Conservation (phyloP, 2,888 invertebrate species). For the Willowsia nigromaculata region DNA sequence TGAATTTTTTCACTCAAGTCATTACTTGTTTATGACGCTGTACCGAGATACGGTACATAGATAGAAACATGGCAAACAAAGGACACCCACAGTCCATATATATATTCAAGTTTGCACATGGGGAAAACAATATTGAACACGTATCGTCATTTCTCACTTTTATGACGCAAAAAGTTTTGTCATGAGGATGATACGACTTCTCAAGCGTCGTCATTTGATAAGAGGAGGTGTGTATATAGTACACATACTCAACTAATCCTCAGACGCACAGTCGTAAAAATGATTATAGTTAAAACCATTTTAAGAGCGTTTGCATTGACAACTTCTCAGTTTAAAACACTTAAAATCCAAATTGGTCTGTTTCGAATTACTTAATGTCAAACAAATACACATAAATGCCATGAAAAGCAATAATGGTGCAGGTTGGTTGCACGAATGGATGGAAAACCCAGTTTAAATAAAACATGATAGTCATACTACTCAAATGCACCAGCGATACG, state of each 20-base stretch:
- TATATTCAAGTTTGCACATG: neutral
- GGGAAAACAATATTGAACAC: neutral
- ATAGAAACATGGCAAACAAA: neutral
- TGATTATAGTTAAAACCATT: constrained; percentile 19
- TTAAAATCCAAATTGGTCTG: neutral
- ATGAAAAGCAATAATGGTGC: neutral
- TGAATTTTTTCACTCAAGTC: neutral
- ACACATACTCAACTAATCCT: neutral
- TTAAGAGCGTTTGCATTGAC: neutral
- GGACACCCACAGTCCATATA: constrained; percentile 28
- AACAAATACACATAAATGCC: constrained; percentile 5
- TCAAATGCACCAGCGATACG: neutral
- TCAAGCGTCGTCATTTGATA: neutral
- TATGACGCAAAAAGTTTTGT: neutral
- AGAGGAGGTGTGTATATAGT: neutral
- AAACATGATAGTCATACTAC: neutral
- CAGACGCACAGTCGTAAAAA: neutral
- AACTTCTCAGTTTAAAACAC: neutral
- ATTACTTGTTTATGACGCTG: neutral
- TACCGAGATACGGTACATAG: neutral
- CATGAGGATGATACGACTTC: neutral
- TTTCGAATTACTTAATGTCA: constrained; percentile 8
- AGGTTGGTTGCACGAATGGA: neutral
- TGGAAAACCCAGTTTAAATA: constrained; percentile 1
- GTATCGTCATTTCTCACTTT: neutral